Evolutionary conservation across 2,113 vertebrate genomes (phyloP).

Genomic region (Nyctibius bracteatus): DNA sequence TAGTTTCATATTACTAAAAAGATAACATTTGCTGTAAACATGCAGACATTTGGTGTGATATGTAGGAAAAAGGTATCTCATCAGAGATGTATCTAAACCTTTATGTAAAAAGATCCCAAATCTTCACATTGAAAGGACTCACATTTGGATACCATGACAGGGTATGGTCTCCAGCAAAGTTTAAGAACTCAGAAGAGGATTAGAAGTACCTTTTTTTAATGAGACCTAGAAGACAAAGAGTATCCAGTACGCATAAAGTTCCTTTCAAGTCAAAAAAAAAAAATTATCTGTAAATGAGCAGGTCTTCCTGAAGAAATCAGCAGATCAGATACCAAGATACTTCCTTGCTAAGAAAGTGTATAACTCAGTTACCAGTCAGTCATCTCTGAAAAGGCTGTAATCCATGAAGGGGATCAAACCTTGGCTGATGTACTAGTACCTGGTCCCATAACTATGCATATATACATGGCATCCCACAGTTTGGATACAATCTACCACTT

Average conservation of each 20-base stretch:
- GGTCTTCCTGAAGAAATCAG: neutral
- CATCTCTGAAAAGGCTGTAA: neutral
- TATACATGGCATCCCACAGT: neutral
- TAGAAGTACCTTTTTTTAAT: neutral
- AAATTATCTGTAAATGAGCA: neutral
- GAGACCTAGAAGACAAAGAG: neutral
- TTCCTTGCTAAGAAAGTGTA: neutral
- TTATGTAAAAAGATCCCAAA: neutral
- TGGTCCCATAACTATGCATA: neutral
- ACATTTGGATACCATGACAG: neutral
- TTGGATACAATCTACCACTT: neutral
- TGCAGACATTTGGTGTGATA: neutral
- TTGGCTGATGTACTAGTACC: neutral
- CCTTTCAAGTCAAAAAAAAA: neutral
- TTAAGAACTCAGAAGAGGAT: neutral
- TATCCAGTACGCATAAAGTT: neutral
- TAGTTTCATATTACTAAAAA: neutral
- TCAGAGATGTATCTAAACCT: neutral
- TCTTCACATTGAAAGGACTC: neutral
- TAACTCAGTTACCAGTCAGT: neutral
- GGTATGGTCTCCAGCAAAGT: neutral
- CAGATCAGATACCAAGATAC: neutral
- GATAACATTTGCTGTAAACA: neutral
- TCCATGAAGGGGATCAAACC: neutral
- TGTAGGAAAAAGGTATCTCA: neutral